A percentile compares a stretch with the other conserved stretches of the same genome.
Evolutionary conservation across 64 coral and sea anemone genomes (phyloP).

Genomic region (Dendrophyllia cribrosa): DNA sequence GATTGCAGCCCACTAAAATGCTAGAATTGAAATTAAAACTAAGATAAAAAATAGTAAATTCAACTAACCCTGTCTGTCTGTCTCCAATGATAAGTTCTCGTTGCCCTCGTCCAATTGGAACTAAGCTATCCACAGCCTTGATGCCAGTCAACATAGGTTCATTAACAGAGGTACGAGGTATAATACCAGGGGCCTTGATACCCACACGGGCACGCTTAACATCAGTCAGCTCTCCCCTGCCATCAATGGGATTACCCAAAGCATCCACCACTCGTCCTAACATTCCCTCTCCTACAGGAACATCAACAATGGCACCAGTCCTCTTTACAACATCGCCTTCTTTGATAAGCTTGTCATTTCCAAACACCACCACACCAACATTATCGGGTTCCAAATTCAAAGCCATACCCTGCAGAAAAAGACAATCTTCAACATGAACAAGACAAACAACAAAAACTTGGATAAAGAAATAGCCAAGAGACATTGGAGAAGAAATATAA

Average conservation of each 20-base stretch:
- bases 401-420: constrained; percentile 86
- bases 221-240: constrained; percentile 74
- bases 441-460: not conserved
- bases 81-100: constrained; percentile 99
- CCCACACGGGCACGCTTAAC: constrained; percentile 82
- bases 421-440: not conserved
- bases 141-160: constrained; percentile 99
- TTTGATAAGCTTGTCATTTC: constrained; percentile 99
- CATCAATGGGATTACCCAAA: constrained; percentile 98
- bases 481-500: not conserved
- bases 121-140: constrained; percentile 99
- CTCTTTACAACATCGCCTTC: constrained; percentile 99
- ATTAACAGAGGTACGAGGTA: constrained; percentile 97
- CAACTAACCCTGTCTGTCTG: constrained; percentile 93
- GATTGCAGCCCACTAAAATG: not conserved
- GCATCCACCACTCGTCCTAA: constrained; percentile 99
- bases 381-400: constrained; percentile 99
- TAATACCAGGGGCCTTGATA: constrained; percentile 97
- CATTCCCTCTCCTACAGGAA: constrained; percentile 94
- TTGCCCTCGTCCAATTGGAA: constrained; percentile 99
- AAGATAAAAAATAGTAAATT: not conserved
- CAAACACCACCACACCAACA: constrained; percentile 99
- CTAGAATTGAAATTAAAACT: not conserved
- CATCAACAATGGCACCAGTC: constrained; percentile 99
- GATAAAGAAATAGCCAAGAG: not conserved